Percentiles rank a stretch among this genome's conserved stretches.
phyloP scores from a whole-genome alignment of 2,888 invertebrate species.

The Allygus modestus region DNA sequence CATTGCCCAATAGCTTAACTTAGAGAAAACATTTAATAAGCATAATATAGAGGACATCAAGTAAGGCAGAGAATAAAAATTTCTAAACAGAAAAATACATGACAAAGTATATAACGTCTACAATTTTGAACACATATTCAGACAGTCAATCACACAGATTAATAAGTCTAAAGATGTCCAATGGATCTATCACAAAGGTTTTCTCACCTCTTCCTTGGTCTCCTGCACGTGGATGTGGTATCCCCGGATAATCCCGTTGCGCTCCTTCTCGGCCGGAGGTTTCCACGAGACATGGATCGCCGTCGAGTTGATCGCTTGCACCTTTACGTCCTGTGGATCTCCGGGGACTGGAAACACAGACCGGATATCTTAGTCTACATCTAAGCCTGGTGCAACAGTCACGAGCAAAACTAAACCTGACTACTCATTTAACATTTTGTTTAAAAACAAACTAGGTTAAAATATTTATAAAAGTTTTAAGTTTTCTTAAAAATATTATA shows the following conservation, averaged over 20 bases:
- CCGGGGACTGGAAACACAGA: constrained; percentile 92
- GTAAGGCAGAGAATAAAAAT: no score
- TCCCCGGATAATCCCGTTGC: constrained; percentile 96
- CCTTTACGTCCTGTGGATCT: constrained; percentile 95
- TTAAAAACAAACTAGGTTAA: no score
- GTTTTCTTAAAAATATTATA: no score
- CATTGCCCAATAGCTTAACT: no score
- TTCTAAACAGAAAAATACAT: no score
- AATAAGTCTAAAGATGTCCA: no score
- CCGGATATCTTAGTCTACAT: constrained; percentile 45
- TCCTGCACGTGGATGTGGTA: constrained; percentile 98
- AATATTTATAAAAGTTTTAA: no score
- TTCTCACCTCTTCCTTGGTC: constrained; percentile 77
- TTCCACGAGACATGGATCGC: constrained; percentile 97
- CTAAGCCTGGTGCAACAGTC: background rate
- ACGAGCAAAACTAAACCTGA: constrained; percentile 47
- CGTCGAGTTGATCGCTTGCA: constrained; percentile 95
- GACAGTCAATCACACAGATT: no score
- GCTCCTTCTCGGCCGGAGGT: constrained; percentile 92
- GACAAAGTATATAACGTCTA: no score
- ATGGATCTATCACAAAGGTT: background rate
- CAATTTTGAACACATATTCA: no score
- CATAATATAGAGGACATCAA: no score
- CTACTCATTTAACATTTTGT: background rate
- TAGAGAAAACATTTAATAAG: no score